Percentiles rank a stretch among this genome's conserved stretches.
Conservation (phyloP, 2,797 vertebrate genomes). For the Eulemur mongoz region DNA sequence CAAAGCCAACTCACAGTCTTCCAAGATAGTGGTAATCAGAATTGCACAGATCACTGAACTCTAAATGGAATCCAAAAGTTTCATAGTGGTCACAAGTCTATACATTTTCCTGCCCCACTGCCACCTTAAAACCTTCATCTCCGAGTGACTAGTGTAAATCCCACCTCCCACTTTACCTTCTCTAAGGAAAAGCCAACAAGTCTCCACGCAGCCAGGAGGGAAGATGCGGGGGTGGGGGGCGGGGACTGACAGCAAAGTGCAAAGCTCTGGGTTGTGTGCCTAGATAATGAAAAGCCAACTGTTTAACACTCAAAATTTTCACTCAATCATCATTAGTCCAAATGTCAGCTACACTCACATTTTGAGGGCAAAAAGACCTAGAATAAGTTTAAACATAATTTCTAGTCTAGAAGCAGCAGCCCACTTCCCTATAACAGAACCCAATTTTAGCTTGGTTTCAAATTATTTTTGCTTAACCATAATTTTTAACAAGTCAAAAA, state of each 20-base stretch:
- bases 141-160: not conserved
- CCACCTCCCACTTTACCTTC: not conserved
- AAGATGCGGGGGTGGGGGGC: no score
- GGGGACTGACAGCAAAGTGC: not conserved
- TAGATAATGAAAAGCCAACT: slow-evolving; percentile 16
- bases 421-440: not conserved
- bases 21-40: slow-evolving; percentile 50
- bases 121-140: not conserved
- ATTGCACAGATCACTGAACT: slow-evolving; percentile 44
- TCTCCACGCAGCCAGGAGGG: not conserved
- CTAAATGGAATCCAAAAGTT: slow-evolving; percentile 5
- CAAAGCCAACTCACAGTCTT: slow-evolving; percentile 48
- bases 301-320: not conserved
- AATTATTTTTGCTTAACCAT: slow-evolving; percentile 19
- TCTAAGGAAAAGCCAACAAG: not conserved
- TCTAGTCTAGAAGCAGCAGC: not conserved
- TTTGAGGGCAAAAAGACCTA: not conserved
- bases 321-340: not conserved
- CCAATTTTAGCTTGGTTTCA: not conserved
- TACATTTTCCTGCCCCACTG: not conserved
- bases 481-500: slow-evolving; percentile 5
- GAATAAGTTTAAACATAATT: not conserved
- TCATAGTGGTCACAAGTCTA: slow-evolving; percentile 9
- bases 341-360: not conserved
- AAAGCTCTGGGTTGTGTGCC: not conserved